Conservation (phyloP, 2,113 vertebrate species). For the Sebastes schlegelii region DNA sequence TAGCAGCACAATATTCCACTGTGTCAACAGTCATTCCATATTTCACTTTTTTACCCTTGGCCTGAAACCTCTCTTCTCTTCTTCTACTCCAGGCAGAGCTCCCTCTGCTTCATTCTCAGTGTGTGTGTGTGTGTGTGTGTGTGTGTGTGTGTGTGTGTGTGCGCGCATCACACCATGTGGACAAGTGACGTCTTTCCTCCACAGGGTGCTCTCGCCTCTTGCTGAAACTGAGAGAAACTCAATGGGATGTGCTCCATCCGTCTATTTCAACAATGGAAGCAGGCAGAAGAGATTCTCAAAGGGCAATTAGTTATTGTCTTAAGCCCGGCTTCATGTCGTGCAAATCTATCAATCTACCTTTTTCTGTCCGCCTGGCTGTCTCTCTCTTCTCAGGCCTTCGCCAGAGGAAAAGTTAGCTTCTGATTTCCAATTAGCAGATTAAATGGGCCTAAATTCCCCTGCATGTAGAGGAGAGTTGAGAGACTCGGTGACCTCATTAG, state of each 20-base stretch:
- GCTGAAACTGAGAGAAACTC: conserved; percentile 23
- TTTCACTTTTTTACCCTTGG: neutral
- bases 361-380: neutral
- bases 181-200: conserved; percentile 23
- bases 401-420: conserved; percentile 44
- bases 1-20: too few relatives aligned
- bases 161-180: conserved; percentile 8
- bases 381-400: neutral
- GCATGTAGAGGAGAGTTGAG: conserved; percentile 48
- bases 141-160: conserved; percentile 1
- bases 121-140: neutral
- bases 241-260: conserved; percentile 5
- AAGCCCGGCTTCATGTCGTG: neutral
- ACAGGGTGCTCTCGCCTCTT: conserved; percentile 17
- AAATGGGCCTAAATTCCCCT: conserved; percentile 71
- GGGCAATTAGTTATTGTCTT: conserved; percentile 11
- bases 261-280: neutral
- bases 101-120: neutral
- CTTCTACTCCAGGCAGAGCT: neutral
- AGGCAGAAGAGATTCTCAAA: conserved; percentile 20
- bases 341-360: conserved; percentile 24
- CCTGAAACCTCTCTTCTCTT: conserved; percentile 24
- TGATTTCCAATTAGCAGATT: conserved; percentile 70
- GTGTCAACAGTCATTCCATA: neutral
- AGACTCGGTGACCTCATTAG: conserved; percentile 70